phyloP scores from a whole-genome alignment of 30 jellyfish, hydroid and myxozoan genomes.

The Aurelia coerulea region DNA sequence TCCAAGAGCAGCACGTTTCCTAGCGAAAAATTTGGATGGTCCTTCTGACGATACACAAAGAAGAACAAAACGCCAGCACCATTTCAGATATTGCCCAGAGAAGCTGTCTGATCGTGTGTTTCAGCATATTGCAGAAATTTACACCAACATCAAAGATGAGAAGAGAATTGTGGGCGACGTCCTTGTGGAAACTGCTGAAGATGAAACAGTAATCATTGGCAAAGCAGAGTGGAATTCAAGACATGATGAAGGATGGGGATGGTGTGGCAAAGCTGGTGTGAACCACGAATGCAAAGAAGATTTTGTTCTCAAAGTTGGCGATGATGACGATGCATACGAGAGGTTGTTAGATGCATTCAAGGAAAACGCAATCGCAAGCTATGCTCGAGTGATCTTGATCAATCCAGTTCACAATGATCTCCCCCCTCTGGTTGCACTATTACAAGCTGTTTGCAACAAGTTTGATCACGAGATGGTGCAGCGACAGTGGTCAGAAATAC shows the following conservation, averaged over 20 bases:
- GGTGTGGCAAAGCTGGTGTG: slow-evolving; percentile 49
- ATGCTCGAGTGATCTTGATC: slow-evolving; percentile 40
- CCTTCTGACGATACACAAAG: slow-evolving; percentile 30
- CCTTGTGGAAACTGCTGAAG: slow-evolving; percentile 25
- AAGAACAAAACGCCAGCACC: slow-evolving; percentile 35
- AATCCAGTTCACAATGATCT: slow-evolving; percentile 39
- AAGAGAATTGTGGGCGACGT: slow-evolving; percentile 6
- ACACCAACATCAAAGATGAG: neutral
- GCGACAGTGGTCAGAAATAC: slow-evolving; percentile 25
- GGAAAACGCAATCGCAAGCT: neutral
- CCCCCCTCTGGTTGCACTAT: slow-evolving; percentile 29
- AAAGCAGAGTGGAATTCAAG: slow-evolving; percentile 11
- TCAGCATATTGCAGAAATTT: slow-evolving; percentile 1
- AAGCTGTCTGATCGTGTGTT: slow-evolving; percentile 18
- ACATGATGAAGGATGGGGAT: slow-evolving; percentile 42
- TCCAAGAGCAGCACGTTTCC: slow-evolving; percentile 30
- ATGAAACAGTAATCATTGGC: slow-evolving; percentile 30
- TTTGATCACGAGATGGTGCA: slow-evolving; percentile 7
- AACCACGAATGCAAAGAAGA: slow-evolving; percentile 21
- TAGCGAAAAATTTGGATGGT: slow-evolving; percentile 19
- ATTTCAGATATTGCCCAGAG: slow-evolving; percentile 16
- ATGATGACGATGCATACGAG: slow-evolving; percentile 36
- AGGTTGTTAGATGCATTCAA: slow-evolving; percentile 30
- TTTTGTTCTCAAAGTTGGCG: slow-evolving; percentile 14
- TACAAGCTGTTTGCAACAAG: slow-evolving; percentile 32